A percentile compares a stretch with the other conserved stretches of the same genome.
These are phyloP conservation scores for Vannuccia rotundouncinata DNA, from an alignment of 2,888 invertebrate genomes.

Conservation along the genomic window DNA sequence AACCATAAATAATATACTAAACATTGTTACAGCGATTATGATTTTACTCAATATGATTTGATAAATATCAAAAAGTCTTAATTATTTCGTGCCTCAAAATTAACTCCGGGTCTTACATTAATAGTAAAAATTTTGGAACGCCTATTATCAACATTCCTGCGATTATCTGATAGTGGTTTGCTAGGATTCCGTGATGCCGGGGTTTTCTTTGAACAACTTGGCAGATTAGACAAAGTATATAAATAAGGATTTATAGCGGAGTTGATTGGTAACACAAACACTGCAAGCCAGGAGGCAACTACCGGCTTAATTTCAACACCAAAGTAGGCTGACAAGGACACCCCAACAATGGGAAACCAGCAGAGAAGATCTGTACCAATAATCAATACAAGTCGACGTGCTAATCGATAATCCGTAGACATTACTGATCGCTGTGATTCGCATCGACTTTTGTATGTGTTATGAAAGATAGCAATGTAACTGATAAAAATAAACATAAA, in stretches of 20 bases:
- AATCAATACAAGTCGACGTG: constrained; percentile 59
- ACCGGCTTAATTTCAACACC: constrained; percentile 47
- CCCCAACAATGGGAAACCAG: constrained; percentile 60
- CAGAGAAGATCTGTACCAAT: constrained; percentile 60
- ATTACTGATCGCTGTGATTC: constrained; percentile 18
- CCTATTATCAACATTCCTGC: too few species aligned
- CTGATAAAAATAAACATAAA: constrained; percentile 29
- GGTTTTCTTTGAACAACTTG: not conserved
- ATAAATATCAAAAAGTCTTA: too few species aligned
- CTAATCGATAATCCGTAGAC: constrained; percentile 57
- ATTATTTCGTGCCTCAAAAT: too few species aligned
- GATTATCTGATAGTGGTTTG: too few species aligned
- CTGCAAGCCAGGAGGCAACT: constrained; percentile 58
- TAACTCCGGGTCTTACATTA: too few species aligned
- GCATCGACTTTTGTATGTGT: constrained; percentile 32
- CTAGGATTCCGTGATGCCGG: too few species aligned
- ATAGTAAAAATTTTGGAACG: too few species aligned
- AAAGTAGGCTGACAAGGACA: constrained; percentile 42
- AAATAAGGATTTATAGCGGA: constrained; percentile 60
- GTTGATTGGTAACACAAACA: constrained; percentile 60
- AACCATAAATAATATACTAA: too few species aligned
- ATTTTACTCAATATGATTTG: too few species aligned
- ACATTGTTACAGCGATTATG: too few species aligned
- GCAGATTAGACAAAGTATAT: constrained; percentile 55
- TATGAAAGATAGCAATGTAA: constrained; percentile 29